These are phyloP conservation scores for Suricata suricatta DNA, from an alignment of 2,113 vertebrate species.

Conservation along the genomic window DNA sequence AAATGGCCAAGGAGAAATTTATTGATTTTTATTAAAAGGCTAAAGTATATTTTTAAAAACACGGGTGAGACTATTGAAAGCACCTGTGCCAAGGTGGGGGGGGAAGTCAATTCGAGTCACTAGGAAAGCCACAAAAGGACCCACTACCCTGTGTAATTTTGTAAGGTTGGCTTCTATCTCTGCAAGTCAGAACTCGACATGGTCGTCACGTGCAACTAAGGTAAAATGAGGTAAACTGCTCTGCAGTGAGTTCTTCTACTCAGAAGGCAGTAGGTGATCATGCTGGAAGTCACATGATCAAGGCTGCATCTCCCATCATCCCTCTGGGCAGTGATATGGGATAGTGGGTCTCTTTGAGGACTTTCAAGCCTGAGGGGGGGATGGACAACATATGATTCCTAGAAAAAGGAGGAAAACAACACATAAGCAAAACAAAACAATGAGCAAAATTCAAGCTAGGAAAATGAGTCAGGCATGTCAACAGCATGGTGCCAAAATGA, in stretches of 20 bases:
- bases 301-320: conserved; percentile 97
- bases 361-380: conserved; percentile 99
- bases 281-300: conserved; percentile 96
- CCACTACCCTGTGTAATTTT: conserved; percentile 95
- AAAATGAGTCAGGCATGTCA: conserved; percentile 87
- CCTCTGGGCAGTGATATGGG: conserved; percentile 96
- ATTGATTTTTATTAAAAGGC: conserved; percentile 84
- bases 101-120: conserved; percentile 85
- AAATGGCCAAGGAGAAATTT: conserved; percentile 83
- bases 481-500: conserved; percentile 87
- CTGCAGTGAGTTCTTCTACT: conserved; percentile 95
- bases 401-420: conserved; percentile 99
- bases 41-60: conserved; percentile 85
- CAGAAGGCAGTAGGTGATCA: conserved; percentile 95
- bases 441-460: conserved; percentile 92
- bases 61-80: conserved; percentile 83
- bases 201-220: conserved; percentile 90
- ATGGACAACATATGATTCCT: conserved; percentile 99
- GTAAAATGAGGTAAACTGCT: conserved; percentile 94
- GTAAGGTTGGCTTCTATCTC: conserved; percentile 85
- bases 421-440: conserved; percentile 99
- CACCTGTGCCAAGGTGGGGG: conserved; percentile 86
- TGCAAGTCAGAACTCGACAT: conserved; percentile 85
- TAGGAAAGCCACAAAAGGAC: conserved; percentile 99
- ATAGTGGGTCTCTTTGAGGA: conserved; percentile 99